Evolutionary conservation across 2,797 vertebrate species (phyloP).

Genomic region (Rhinophrynus dorsalis): DNA sequence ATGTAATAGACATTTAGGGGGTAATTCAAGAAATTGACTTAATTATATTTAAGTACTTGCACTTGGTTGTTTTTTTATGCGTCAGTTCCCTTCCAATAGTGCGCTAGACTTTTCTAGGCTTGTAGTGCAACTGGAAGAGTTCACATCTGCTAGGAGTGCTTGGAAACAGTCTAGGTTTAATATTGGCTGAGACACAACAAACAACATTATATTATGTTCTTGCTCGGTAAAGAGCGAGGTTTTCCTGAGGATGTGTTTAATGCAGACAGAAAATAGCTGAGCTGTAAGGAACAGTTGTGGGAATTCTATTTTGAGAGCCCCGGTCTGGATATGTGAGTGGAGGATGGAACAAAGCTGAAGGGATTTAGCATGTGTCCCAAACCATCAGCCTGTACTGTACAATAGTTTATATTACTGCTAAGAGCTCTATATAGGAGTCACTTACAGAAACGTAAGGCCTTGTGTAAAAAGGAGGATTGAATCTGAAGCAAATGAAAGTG

Average conservation of each 20-base stretch:
- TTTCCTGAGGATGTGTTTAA: slow-evolving; percentile 49
- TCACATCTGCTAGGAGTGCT: too few relatives aligned
- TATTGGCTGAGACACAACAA: not conserved
- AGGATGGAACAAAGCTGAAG: slow-evolving; percentile 39
- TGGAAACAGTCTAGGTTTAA: too few relatives aligned
- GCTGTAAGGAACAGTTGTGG: slow-evolving; percentile 45
- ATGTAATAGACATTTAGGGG: too few relatives aligned
- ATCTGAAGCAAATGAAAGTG: too few relatives aligned
- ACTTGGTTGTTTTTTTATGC: too few relatives aligned
- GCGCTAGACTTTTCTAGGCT: too few relatives aligned
- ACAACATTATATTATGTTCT: slow-evolving; percentile 25
- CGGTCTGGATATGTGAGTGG: slow-evolving; percentile 33
- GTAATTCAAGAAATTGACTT: too few relatives aligned
- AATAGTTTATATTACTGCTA: not conserved
- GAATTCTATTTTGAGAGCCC: slow-evolving; percentile 46
- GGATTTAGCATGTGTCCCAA: slow-evolving; percentile 45
- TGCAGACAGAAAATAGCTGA: slow-evolving; percentile 48
- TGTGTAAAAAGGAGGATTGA: too few relatives aligned
- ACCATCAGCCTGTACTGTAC: slow-evolving; percentile 14
- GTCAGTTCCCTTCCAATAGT: too few relatives aligned
- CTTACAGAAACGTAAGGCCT: too few relatives aligned
- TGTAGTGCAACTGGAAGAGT: too few relatives aligned
- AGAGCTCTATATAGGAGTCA: not conserved
- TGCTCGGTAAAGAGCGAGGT: slow-evolving; percentile 7
- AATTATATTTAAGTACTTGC: too few relatives aligned